These are phyloP conservation scores for Gymnocypris eckloni DNA, from an alignment of 2,797 vertebrate species.

Conservation along the genomic window DNA sequence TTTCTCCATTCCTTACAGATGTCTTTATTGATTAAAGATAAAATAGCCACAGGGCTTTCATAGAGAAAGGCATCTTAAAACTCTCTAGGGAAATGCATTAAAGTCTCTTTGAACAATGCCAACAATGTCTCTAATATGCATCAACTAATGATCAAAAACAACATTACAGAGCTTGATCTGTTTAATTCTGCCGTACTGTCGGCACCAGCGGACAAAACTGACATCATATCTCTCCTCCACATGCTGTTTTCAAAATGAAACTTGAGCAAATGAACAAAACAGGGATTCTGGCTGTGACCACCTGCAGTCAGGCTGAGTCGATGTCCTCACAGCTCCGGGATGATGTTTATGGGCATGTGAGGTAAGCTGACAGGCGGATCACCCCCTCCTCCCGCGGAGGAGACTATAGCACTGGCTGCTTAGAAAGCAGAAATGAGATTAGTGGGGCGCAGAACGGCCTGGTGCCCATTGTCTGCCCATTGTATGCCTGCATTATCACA, in stretches of 20 bases:
- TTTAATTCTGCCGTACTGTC: not conserved
- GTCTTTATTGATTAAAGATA: constrained; percentile 40
- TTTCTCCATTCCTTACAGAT: constrained; percentile 28
- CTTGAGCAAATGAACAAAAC: constrained; percentile 38
- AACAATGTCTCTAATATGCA: not conserved
- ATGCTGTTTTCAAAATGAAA: constrained; percentile 31
- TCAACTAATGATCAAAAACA: constrained; percentile 46
- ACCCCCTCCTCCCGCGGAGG: not conserved
- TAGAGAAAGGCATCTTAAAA: constrained; percentile 16
- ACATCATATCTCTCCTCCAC: constrained; percentile 28
- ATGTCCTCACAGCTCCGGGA: constrained; percentile 13
- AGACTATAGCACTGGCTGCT: constrained; percentile 50
- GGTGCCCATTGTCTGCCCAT: constrained; percentile 60
- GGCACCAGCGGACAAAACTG: not conserved
- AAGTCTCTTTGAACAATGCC: constrained; percentile 22
- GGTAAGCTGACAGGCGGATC: constrained; percentile 28
- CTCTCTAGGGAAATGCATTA: constrained; percentile 13
- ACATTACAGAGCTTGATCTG: not conserved
- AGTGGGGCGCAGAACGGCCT: constrained; percentile 53
- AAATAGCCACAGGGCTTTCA: not conserved
- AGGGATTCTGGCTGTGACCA: constrained; percentile 23
- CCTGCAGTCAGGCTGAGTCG: constrained; percentile 29
- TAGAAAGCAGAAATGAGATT: constrained; percentile 62
- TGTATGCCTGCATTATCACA: constrained; percentile 54
- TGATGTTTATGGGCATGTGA: constrained; percentile 40